phyloP scores from a whole-genome alignment of 2,888 invertebrate species.

The Acanthosepion pharaonis region DNA sequence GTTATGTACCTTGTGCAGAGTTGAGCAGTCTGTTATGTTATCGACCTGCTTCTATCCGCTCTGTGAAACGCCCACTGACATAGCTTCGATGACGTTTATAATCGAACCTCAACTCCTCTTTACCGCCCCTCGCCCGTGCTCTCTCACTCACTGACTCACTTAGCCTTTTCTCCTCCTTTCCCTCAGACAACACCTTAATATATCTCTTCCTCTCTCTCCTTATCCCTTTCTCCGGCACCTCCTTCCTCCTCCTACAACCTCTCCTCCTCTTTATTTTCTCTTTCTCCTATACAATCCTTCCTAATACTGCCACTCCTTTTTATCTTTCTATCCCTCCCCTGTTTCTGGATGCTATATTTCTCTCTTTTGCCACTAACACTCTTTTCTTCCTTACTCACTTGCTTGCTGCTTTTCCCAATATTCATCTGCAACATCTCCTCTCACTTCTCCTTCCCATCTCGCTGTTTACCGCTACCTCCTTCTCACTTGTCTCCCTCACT shows the following conservation, averaged over 20 bases:
- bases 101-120: neutral
- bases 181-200: no score
- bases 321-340: no score
- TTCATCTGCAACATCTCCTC: neutral
- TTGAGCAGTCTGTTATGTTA: neutral
- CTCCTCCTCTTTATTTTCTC: neutral
- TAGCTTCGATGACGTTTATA: slow-evolving; percentile 1
- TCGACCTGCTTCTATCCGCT: neutral
- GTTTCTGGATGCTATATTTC: no score
- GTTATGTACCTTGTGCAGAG: neutral
- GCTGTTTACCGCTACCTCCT: neutral
- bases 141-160: neutral
- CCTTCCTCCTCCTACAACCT: neutral
- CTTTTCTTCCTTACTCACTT: no score
- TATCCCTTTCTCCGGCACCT: neutral
- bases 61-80: neutral
- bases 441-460: neutral
- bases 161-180: neutral
- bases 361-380: no score
- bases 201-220: neutral
- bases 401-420: neutral
- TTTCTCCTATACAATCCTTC: neutral
- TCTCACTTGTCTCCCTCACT: neutral
- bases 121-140: neutral
- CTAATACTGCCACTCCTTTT: neutral